Percentiles rank a stretch among this genome's conserved stretches.
Evolutionary conservation across 2,113 vertebrate genomes (phyloP).

Genomic region (Antechinus stuartii): DNA sequence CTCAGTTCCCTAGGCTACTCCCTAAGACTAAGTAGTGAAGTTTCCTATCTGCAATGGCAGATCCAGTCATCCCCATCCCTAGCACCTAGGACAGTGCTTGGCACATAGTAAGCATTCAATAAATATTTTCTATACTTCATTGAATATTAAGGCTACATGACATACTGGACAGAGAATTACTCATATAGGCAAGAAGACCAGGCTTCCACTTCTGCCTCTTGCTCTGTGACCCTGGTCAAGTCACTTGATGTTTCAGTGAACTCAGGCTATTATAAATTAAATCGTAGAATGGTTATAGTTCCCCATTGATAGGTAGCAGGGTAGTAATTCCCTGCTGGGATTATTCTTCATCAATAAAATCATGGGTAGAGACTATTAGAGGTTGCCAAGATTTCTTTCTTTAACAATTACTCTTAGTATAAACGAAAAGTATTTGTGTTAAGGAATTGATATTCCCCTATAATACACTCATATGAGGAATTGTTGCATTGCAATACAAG

Average conservation of each 20-base stretch:
- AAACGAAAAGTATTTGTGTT: neutral
- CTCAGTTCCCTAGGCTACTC: neutral
- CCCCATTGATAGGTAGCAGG: neutral
- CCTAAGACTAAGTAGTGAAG: neutral
- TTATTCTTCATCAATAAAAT: neutral
- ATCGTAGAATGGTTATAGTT: neutral
- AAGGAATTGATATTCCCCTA: neutral
- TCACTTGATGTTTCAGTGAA: neutral
- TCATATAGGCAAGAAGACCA: neutral
- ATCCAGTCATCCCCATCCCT: neutral
- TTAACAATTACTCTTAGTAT: neutral
- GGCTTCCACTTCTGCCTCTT: neutral
- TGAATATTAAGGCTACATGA: neutral
- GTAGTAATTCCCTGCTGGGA: neutral
- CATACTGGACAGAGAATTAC: neutral
- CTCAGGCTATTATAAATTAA: neutral
- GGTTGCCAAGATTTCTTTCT: neutral
- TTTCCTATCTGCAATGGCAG: neutral
- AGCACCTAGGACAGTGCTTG: neutral
- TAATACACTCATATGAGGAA: neutral
- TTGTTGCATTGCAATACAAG: neutral
- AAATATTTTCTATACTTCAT: neutral
- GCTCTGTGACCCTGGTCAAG: neutral
- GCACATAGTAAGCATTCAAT: neutral
- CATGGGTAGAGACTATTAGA: neutral